Base-by-base conservation (phyloP, 2,888 invertebrate genomes). In the Itoplectis maculator region DNA sequence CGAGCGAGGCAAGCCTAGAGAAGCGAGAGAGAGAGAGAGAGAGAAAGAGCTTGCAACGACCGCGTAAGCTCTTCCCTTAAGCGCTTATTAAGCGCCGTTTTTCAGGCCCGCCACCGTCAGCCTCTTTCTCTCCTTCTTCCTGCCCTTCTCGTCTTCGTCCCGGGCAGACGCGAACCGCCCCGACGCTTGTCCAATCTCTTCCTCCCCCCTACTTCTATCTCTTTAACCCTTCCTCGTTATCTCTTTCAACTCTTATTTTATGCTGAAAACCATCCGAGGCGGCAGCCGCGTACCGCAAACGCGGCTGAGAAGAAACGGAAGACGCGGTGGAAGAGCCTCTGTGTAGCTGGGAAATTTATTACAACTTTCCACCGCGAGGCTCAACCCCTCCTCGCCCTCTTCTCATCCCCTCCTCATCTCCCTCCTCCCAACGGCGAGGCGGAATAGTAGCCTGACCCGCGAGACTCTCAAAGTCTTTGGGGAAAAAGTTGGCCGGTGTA, bases 41-140 rank as follows among this genome's bases (percentile, higher is more conserved):
- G 40, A 54, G 65, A 66, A 11, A 40, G 29, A 29, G 65, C 49
- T 35, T n/a, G 37, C 37, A 47, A 54, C 70, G 47, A 75, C 65
- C 56, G 72, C 59, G 68, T 68, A 68, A 81, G 68, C 77, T 63
- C 70, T 63, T 78, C 54, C 61, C 73, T 78, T 69, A 74, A 81
- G 78, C 81, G 81, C 81, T 81, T 81, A 81, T 81, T 81, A 81
- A 81, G 77, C 81, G 78, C 74, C 77, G 81, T 81, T 81, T 77
- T 78, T 81, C 69, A 73, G 76, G 40, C 56, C 59, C 70, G 56
- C 40, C 59, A 29, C 68, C 47, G 59, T 29, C 49, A 29, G 42
- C 63, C 35, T 42, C 29, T 63, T 29, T 29, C 29, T n/a, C n/a
- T n/a, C n/a, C n/a, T n/a, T n/a, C n/a, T n/a, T n/a, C n/a, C n/a